Evolutionary conservation across 2,113 vertebrate species (phyloP), one percentile per base, ranked within the genome.

Genomic region (Malaclemys terrapin): DNA sequence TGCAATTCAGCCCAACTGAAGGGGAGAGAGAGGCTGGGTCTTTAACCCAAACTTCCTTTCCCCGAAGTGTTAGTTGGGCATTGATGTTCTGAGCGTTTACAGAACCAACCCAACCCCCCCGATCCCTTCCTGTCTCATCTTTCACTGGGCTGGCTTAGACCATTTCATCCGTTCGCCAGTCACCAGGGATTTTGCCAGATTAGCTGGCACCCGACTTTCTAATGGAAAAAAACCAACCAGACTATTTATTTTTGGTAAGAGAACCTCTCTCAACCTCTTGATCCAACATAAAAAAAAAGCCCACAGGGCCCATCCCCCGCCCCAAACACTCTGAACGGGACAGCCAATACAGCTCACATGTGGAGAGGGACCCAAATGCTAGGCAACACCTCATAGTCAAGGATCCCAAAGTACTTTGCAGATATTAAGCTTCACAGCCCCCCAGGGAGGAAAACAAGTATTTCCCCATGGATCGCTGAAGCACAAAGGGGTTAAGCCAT

Each of bases 71-170:
- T 10, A 90, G 80, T 85, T 65, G 57, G 65, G 1, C 82, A 24
- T 85, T 85, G 83, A 81, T 38, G 57, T 6, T 11, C n/a, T 69
- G 89, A 93, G 59, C 75, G 80, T 87, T 91, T 94, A 95, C 45
- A 91, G 88, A 94, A 93, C 84, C 85, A 87, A 3, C 79, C 42
- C 72, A 38, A 47, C 45, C 45, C 5, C 69, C 22, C 31, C 91
- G 93, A 90, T 62, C 85, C 85, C 29, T 94, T 96, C 92, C 76
- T 91, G 94, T 95, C 96, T 89, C 87, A 87, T 92, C 92, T 94
- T 96, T 85, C 90, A 83, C 88, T 83, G 87, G 89, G 93, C 85
- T 90, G 85, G 95, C 93, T 96, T 88, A 86, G 25, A 90, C 84
- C 62, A 92, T 84, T 54, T 81, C 90, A 95, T 88, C 87, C 45